Evolutionary conservation across 2,113 vertebrate genomes (phyloP), one percentile per base, ranked within the genome.

Genomic region (Pongo abelii): DNA sequence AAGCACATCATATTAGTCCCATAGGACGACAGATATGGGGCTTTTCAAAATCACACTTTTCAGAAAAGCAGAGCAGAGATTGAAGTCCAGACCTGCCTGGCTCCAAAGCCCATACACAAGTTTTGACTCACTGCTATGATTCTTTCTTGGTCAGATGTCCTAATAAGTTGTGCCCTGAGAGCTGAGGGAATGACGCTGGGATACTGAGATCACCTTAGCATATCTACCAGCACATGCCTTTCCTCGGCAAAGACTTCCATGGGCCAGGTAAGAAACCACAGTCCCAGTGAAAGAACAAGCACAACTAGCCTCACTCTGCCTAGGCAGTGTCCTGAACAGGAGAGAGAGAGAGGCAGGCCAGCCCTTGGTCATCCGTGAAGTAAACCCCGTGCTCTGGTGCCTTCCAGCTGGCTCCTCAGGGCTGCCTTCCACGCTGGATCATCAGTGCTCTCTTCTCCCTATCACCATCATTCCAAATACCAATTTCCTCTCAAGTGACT

Each of bases 401-500:
- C 27, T 78, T 91, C 16, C 67, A 22, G n/a, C 52, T 89, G 72
- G 67, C 46, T 95, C 83, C 92, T 78, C 57, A 75, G 16, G 48
- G 57, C 78, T 85, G 48, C 78, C 27, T 92, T 85, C 84, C 50
- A 85, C 22, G 13, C 46, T 89, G 72, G 52, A 89, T 77, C 18
- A 78, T 32, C 13, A 91, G 79, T 61, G 77, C 52, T 75, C 70
- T 87, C 89, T 86, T 74, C 83, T 93, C 80, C 35, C 89, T 69
- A 83, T 14, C 81, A 69, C 72, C 32, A 86, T 93, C 67, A 94
- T 78, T 94, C 88, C 72, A 97, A 96, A 95, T 89, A 97, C 35
- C 89, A 96, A 87, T 87, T 86, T 97, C 84, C n/a, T 96, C 87
- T 89, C 55, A 92, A 87, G n/a, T 89, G 57, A 96, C 64, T 92